These are phyloP conservation scores for Pachyrhynchus sulphureomaculatus DNA, from an alignment of 1,140 invertebrate species.

Conservation along the genomic window DNA sequence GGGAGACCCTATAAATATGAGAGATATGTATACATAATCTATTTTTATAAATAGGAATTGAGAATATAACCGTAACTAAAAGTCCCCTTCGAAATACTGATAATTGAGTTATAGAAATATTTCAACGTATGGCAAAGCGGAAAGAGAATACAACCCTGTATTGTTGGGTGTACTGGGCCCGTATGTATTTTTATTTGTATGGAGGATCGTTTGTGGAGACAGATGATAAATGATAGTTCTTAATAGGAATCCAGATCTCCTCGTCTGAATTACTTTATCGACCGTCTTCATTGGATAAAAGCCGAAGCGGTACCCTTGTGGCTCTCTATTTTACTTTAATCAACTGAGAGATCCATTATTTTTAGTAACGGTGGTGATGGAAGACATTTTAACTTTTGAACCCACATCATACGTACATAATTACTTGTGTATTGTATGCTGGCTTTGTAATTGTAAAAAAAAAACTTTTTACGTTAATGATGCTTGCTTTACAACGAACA, in stretches of 20 bases:
- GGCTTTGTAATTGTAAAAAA: not conserved
- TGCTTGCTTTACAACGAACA: too few species aligned
- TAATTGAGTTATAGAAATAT: slow-evolving; percentile 31
- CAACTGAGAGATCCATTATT: slow-evolving; percentile 36
- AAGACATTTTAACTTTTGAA: slow-evolving; percentile 21
- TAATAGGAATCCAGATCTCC: slow-evolving; percentile 45
- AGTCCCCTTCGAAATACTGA: not conserved
- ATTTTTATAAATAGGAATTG: not conserved
- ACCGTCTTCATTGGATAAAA: slow-evolving; percentile 41
- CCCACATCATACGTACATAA: slow-evolving; percentile 1
- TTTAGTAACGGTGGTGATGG: slow-evolving; percentile 30
- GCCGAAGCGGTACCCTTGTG: slow-evolving; percentile 33
- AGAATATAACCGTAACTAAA: slow-evolving; percentile 13
- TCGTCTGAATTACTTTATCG: slow-evolving; percentile 40
- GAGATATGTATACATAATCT: not conserved
- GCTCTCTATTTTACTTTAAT: slow-evolving; percentile 40
- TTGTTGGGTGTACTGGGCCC: slow-evolving; percentile 20
- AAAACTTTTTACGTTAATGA: too few species aligned
- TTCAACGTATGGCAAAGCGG: slow-evolving; percentile 10
- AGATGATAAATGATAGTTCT: slow-evolving; percentile 48
- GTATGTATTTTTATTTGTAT: slow-evolving; percentile 38
- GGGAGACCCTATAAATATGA: too few species aligned
- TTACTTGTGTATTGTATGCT: too few species aligned
- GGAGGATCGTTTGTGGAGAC: slow-evolving; percentile 38
- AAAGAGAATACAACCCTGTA: slow-evolving; percentile 32